These are phyloP conservation scores for Villa cingulata DNA, from an alignment of 2,888 invertebrate species.

Conservation along the genomic window DNA sequence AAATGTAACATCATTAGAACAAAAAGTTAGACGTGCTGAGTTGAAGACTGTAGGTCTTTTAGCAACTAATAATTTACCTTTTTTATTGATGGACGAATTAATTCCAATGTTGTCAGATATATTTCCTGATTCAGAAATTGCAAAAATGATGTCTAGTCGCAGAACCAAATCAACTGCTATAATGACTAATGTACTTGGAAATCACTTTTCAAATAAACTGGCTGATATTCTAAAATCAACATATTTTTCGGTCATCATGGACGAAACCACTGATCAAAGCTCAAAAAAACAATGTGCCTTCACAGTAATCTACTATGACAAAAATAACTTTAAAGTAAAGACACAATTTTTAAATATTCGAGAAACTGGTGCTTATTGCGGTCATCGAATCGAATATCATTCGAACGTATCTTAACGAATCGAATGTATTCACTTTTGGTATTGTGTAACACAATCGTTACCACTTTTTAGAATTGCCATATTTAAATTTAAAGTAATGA, in stretches of 20 bases:
- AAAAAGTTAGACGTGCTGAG: not conserved
- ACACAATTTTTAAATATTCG: not conserved
- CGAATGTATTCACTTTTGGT: too few species aligned
- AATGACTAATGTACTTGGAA: not conserved
- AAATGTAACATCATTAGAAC: constrained; percentile 41
- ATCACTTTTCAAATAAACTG: not conserved
- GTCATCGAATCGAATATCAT: too few species aligned
- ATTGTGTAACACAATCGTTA: too few species aligned
- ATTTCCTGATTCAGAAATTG: not conserved
- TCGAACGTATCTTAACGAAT: too few species aligned
- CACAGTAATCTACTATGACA: not conserved
- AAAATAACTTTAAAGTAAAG: not conserved
- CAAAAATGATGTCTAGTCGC: not conserved
- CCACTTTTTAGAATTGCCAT: too few species aligned
- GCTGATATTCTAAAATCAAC: not conserved
- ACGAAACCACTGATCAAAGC: not conserved
- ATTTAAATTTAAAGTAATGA: too few species aligned
- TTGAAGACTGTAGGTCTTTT: not conserved
- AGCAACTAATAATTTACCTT: not conserved
- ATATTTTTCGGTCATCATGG: not conserved
- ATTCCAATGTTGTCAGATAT: not conserved
- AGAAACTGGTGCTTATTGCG: too few species aligned
- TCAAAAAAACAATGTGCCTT: not conserved
- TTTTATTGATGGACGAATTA: not conserved
- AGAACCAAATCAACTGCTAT: not conserved